Evolutionary conservation across 2,888 invertebrate species (phyloP), one percentile per base, ranked within the genome.

Genomic region (Adelognathus sp.): DNA sequence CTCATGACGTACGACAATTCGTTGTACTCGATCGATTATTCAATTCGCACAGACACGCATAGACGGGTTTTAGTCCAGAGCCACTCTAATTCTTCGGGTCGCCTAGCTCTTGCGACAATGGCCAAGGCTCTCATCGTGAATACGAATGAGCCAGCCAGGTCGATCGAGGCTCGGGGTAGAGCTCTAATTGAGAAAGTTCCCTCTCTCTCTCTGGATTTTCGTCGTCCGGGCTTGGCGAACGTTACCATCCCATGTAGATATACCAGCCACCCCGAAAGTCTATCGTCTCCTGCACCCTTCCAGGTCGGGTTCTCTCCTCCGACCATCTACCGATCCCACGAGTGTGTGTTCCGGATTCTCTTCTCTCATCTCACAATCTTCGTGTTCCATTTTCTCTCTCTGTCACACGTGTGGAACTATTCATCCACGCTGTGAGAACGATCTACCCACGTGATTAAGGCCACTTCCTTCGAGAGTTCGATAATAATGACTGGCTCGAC

Each of bases 171-270:
- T 64, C 54, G 82, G 71, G n/a, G n/a, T n/a, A n/a, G n/a, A 75
- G 81, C 83, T 84, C 86, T 88, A 88, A 88, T 88, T 88, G 88
- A 88, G 88, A 88, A 88, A 88, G 85, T 87, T 88, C 78, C 73
- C 72, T 71, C 79, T 70, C 79, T 76, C 41, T 27, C 18, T 16
- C 74, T 54, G 71, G 70, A n/a, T n/a, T n/a, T n/a, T n/a, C n/a
- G n/a, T n/a, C n/a, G 73, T 75, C 58, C 61, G 80, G 80, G 77
- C 79, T 63, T 82, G 78, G 75, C 84, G n/a, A n/a, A n/a, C 16
- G 44, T 44, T 7, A 0, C 18, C 46, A n/a, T n/a, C 67, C 69
- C 52, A 81, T 77, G 72, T 70, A 83, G 76, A 78, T 83, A 82
- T n/a, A n/a, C n/a, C n/a, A n/a, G n/a, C n/a, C n/a, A 56, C 63